phyloP scores from a whole-genome alignment of 92 coral and sea anemone species.

The Actinernus sp. region DNA sequence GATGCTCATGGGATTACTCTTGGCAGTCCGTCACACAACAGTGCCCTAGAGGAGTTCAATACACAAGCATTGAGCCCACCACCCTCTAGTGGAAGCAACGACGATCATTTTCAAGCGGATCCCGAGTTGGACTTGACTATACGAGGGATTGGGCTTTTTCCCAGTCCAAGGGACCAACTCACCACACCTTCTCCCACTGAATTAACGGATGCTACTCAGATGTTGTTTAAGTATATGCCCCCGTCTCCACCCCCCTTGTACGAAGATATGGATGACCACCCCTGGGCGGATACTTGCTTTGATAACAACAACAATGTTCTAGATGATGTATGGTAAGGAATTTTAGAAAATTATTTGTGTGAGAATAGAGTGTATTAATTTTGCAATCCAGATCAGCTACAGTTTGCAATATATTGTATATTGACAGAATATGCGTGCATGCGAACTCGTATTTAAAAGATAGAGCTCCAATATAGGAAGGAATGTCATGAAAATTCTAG shows the following conservation, averaged over 20 bases:
- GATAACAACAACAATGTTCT: slow-evolving; percentile 73
- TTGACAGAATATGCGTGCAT: too few species aligned
- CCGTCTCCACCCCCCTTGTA: slow-evolving; percentile 90
- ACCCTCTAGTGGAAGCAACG: slow-evolving; percentile 71
- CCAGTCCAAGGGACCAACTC: slow-evolving; percentile 69
- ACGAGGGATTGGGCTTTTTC: slow-evolving; percentile 78
- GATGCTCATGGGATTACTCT: slow-evolving; percentile 96
- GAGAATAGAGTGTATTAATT: too few species aligned
- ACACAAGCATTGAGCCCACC: slow-evolving; percentile 61
- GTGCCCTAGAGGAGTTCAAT: slow-evolving; percentile 11
- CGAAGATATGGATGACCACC: slow-evolving; percentile 85
- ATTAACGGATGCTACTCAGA: slow-evolving; percentile 81
- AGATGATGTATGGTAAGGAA: slow-evolving; percentile 58
- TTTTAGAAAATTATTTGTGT: background rate
- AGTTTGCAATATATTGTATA: too few species aligned
- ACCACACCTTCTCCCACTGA: slow-evolving; percentile 89
- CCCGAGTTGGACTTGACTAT: slow-evolving; percentile 93
- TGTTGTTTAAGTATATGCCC: slow-evolving; percentile 86
- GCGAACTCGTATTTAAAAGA: too few species aligned
- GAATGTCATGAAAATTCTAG: too few species aligned
- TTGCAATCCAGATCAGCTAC: too few species aligned
- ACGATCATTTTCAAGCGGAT: slow-evolving; percentile 71
- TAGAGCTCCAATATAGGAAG: too few species aligned
- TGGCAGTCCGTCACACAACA: slow-evolving; percentile 60
- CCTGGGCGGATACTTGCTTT: slow-evolving; percentile 88